Evolutionary conservation across 2,888 invertebrate species (phyloP), one percentile per base, ranked within the genome.

Genomic region (Acanthopleura granulata): DNA sequence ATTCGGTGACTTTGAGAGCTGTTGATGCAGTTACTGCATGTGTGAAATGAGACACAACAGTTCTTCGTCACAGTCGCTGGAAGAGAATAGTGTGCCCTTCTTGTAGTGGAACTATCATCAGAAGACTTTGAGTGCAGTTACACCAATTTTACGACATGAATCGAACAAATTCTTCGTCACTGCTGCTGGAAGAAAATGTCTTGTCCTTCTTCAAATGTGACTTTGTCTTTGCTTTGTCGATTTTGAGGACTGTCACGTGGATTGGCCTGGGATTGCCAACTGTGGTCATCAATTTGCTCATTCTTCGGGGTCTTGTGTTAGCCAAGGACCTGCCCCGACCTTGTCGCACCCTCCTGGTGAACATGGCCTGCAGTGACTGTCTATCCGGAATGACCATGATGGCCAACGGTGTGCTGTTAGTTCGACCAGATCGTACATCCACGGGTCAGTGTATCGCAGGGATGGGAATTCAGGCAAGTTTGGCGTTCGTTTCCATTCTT

Each of bases 281-380:
- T 3, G 6, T 66, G 66, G 25, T 66, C 29, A 16, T 66, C 15
- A 66, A 66, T 27, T 18, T 6, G 15, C 16, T 66, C 4, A 66
- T 66, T 27, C 29, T 66, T 3, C 22, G 66, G 66, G 66, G 66
- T 6, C 66, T 66, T 27, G 66, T 66, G 25, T 27, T 66, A 27
- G 66, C 66, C 66, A 66, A 66, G 29, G 66, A 66, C 25, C 29
- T 66, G 6, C 66, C 66, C 1, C 66, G 66, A 3, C 22, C 66
- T 6, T 66, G 66, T 25, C 22, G 66, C 1, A 66, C 22, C 25
- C 29, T 66, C 6, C 25, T 66, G 4, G 6, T 66, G 16, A 66
- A 66, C 29, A 66, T 66, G 25, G 22, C 66, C 29, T 27, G 18
- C 22, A 12, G 66, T 25, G 66, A 66, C 25, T 25, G 18, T 66